Conservation (phyloP, 2,888 invertebrate genomes). For the Cosmopolites sordidus region DNA sequence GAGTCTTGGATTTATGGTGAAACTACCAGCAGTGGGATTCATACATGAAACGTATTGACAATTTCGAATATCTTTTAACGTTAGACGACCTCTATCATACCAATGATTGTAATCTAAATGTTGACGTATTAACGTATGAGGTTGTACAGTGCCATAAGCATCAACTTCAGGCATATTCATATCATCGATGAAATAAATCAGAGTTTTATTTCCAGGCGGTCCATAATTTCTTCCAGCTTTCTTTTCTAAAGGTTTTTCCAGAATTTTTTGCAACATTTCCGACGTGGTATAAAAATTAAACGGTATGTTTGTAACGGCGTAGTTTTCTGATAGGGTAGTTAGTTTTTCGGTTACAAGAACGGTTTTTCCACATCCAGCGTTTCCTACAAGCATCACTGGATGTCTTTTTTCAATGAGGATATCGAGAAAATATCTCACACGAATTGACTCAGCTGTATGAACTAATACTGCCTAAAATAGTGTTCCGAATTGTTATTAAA, state of each 20-base stretch:
- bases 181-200: constrained; percentile 94
- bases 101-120: constrained; percentile 95
- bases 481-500: too few species aligned
- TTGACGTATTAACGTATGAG: constrained; percentile 91
- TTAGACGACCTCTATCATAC: constrained; percentile 85
- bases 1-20: constrained; percentile 90
- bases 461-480: constrained; percentile 82
- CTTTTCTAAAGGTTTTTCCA: constrained; percentile 93
- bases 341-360: constrained; percentile 72
- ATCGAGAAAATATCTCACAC: constrained; percentile 85
- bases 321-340: constrained; percentile 74
- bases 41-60: constrained; percentile 96
- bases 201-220: constrained; percentile 88
- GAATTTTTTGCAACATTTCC: constrained; percentile 86
- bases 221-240: constrained; percentile 93
- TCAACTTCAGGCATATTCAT: constrained; percentile 97
- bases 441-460: constrained; percentile 88
- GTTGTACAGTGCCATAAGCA: constrained; percentile 90
- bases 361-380: constrained; percentile 92
- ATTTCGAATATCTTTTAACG: constrained; percentile 91
- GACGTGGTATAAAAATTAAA: constrained; percentile 96
- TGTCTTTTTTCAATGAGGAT: constrained; percentile 81
- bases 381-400: constrained; percentile 93
- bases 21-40: constrained; percentile 97
- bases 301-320: constrained; percentile 85